Conservation (phyloP, 2,888 invertebrate species). For the Xanthorhoe spadicearia region DNA sequence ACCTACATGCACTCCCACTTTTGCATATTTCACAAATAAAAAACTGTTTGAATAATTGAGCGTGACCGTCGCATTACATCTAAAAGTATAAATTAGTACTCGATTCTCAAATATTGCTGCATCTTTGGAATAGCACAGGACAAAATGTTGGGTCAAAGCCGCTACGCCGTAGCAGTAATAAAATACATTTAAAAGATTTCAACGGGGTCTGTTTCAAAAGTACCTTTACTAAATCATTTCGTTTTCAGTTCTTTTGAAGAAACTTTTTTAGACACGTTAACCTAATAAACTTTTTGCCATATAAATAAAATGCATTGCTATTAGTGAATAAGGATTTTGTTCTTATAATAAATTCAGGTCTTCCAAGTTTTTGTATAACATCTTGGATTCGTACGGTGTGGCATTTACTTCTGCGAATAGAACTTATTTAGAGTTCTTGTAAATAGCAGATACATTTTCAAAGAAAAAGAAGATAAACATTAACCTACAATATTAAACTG, state of each 20-base stretch:
- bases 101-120: constrained; percentile 11
- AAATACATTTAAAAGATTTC: constrained; percentile 14
- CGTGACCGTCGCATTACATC: not conserved
- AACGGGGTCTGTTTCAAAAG: constrained; percentile 7
- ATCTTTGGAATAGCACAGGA: constrained; percentile 13
- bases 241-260: too few species aligned
- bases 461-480: not conserved
- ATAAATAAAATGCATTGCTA: too few species aligned
- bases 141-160: constrained; percentile 12
- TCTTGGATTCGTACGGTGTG: too few species aligned
- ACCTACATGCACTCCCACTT: constrained; percentile 22
- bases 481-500: not conserved
- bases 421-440: not conserved
- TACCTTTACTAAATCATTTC: not conserved
- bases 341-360: too few species aligned
- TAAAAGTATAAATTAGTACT: not conserved
- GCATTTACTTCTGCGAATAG: not conserved
- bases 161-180: constrained; percentile 22
- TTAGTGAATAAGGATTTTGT: too few species aligned
- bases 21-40: constrained; percentile 17
- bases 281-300: too few species aligned
- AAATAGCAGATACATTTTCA: not conserved
- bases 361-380: too few species aligned
- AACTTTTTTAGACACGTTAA: too few species aligned
- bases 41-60: constrained; percentile 3